These are phyloP conservation scores for Hydrochoerus hydrochaeris DNA, from an alignment of 2,113 vertebrate species.

Conservation along the genomic window DNA sequence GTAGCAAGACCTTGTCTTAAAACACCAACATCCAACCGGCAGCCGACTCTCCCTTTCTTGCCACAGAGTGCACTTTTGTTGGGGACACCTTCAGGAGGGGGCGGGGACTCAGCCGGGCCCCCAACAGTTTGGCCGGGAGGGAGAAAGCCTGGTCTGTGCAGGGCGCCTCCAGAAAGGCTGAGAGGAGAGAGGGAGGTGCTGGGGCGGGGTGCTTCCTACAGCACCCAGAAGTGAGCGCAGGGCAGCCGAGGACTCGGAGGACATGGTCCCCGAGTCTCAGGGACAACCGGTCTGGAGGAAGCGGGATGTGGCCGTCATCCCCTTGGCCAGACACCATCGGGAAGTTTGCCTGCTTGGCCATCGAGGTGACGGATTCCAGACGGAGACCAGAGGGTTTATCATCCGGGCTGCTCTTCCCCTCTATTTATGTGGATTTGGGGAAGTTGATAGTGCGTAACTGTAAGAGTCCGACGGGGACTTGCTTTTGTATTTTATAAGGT, in stretches of 20 bases:
- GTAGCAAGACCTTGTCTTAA: background rate
- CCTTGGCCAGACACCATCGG: background rate
- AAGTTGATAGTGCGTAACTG: background rate
- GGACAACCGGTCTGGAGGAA: background rate
- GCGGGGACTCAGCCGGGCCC: background rate
- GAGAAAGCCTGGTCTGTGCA: background rate
- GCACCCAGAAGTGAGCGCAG: background rate
- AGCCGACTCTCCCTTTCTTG: background rate
- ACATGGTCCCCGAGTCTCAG: background rate
- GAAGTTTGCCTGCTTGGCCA: conserved; percentile 15
- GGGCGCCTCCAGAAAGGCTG: background rate
- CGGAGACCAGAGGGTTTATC: background rate
- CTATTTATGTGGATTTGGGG: background rate
- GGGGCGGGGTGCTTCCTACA: background rate
- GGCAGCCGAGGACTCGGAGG: background rate
- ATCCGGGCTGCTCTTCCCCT: background rate
- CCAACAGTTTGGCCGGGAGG: background rate
- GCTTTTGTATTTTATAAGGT: conserved; percentile 17
- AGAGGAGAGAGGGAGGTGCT: background rate
- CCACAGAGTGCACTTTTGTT: background rate
- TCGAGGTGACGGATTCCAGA: background rate
- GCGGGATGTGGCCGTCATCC: background rate
- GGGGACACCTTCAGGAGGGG: background rate
- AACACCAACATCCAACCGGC: background rate
- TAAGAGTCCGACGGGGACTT: background rate